Evolutionary conservation across 2,797 vertebrate genomes (phyloP).

Genomic region (Heteromormyrus szaboi): DNA sequence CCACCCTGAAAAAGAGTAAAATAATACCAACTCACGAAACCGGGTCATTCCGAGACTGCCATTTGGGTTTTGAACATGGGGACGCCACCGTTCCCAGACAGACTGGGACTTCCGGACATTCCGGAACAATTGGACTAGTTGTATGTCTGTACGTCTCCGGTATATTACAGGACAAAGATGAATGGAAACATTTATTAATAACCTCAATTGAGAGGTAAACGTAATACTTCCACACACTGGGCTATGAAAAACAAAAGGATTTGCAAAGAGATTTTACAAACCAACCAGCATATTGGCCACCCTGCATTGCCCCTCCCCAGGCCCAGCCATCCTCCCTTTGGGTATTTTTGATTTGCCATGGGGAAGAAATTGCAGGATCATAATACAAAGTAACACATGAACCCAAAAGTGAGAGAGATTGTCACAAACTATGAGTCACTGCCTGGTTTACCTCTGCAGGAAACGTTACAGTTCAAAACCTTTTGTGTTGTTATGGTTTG

Average conservation of each 20-base stretch:
- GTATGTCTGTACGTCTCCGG: background rate
- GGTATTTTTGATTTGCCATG: background rate
- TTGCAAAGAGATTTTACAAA: background rate
- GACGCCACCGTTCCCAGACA: background rate
- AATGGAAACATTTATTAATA: background rate
- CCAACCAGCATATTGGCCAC: background rate
- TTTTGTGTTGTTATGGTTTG: background rate
- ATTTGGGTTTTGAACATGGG: background rate
- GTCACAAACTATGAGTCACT: background rate
- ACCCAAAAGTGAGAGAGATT: background rate
- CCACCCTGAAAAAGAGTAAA: background rate
- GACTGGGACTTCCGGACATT: background rate
- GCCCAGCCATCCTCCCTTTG: background rate
- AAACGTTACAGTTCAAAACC: background rate
- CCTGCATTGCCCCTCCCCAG: background rate
- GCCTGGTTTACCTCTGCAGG: background rate
- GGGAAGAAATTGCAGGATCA: background rate
- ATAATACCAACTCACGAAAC: background rate
- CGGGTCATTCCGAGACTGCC: background rate
- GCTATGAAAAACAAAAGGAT: background rate
- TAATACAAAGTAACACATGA: background rate
- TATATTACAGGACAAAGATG: background rate
- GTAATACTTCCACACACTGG: background rate
- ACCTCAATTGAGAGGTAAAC: background rate
- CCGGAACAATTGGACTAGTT: background rate